Conservation (phyloP, 2,888 invertebrate species). For the Tolmerus cingulatus region DNA sequence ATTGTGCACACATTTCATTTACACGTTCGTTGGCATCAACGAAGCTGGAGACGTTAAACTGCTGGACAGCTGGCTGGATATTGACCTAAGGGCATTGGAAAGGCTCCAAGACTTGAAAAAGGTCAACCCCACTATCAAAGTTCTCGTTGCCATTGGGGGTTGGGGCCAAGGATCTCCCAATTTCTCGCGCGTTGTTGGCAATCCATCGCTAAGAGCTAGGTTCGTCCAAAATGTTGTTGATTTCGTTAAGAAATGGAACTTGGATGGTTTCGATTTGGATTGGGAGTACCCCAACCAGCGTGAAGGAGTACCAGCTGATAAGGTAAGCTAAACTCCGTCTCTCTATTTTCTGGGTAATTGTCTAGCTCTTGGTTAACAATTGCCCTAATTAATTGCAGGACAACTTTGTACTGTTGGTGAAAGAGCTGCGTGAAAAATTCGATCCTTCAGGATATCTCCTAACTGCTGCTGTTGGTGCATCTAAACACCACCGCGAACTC, state of each 20-base stretch:
- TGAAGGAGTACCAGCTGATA: constrained; percentile 60
- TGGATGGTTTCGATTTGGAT: constrained; percentile 72
- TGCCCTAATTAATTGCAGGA: no score
- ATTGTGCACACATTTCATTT: constrained; percentile 75
- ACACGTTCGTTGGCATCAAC: constrained; percentile 72
- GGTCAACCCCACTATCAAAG: constrained; percentile 62
- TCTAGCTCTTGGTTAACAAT: no score
- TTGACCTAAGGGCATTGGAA: constrained; percentile 57
- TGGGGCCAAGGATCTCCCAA: constrained; percentile 67
- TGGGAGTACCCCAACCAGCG: constrained; percentile 70
- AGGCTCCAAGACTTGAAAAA: constrained; percentile 62
- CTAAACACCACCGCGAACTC: constrained; percentile 58
- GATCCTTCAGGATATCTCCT: constrained; percentile 62
- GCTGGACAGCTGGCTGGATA: constrained; percentile 68
- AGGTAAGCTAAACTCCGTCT: no score
- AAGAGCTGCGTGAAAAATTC: constrained; percentile 59
- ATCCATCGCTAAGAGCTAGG: constrained; percentile 55
- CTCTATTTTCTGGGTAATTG: no score
- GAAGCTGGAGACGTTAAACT: constrained; percentile 63
- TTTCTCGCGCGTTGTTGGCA: constrained; percentile 61
- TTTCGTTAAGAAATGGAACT: constrained; percentile 64
- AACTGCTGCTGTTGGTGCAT: constrained; percentile 67
- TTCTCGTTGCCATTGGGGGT: constrained; percentile 67
- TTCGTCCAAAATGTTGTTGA: constrained; percentile 66
- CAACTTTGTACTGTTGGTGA: constrained; percentile 56